phyloP scores from a whole-genome alignment of 2,888 invertebrate species.

The Petrolisthes manimaculis region DNA sequence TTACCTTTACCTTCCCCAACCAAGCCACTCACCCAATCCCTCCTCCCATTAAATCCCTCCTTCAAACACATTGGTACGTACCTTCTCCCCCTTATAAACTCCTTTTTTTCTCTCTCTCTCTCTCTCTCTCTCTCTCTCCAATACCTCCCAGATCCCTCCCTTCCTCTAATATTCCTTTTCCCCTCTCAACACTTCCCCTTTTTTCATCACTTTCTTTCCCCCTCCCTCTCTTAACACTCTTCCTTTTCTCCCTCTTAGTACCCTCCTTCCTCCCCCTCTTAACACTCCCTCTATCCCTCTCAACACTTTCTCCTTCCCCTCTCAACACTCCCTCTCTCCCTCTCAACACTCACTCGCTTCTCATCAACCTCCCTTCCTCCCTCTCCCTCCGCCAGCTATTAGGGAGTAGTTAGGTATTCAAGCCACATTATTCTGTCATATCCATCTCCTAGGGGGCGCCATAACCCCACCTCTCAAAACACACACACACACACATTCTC shows the following conservation, averaged over 20 bases:
- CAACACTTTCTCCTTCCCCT: no score
- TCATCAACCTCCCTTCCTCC: background rate
- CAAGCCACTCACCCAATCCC: background rate
- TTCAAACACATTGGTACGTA: background rate
- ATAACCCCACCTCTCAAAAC: no score
- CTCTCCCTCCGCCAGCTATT: background rate
- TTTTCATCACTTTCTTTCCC: background rate
- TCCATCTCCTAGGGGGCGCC: no score
- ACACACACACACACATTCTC: background rate
- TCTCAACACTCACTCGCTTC: background rate
- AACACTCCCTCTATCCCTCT: no score
- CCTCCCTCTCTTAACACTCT: background rate
- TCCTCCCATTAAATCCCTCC: background rate
- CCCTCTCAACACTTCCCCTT: background rate
- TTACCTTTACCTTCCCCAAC: background rate
- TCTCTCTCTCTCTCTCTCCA: background rate
- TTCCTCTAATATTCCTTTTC: background rate
- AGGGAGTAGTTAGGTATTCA: no score
- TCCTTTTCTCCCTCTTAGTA: no score
- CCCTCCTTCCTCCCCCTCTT: background rate
- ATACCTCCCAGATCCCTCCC: background rate
- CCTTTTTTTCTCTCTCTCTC: background rate
- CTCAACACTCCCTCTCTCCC: background rate
- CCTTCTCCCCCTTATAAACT: background rate
- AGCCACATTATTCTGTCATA: no score